These are phyloP conservation scores for Cryptotermes secundus DNA, from an alignment of 1,140 invertebrate species.

Conservation along the genomic window DNA sequence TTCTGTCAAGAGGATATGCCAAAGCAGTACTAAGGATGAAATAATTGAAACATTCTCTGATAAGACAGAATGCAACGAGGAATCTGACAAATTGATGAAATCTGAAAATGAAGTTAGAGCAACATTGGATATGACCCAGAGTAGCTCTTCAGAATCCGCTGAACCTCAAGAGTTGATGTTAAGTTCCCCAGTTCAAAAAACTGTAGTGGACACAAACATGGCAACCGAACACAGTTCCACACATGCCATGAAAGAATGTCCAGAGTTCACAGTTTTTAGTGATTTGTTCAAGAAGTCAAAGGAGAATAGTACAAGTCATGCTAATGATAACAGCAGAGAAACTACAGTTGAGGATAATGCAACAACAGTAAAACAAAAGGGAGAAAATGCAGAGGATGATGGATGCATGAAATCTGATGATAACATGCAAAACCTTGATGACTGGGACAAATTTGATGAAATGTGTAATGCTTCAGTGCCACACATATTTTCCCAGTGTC, in stretches of 20 bases:
- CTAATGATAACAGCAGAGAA: slow-evolving; percentile 43
- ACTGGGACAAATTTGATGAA: neutral
- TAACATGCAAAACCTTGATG: neutral
- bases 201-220: no score
- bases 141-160: neutral
- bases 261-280: neutral
- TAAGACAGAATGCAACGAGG: neutral
- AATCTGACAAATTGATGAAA: neutral
- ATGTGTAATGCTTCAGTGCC: neutral
- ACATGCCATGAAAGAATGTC: neutral
- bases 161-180: no score
- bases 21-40: neutral
- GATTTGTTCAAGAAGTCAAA: neutral
- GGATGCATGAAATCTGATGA: neutral
- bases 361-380: neutral
- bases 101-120: neutral
- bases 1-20: neutral
- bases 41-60: neutral
- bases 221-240: neutral
- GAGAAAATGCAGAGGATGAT: neutral
- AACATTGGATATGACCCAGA: neutral
- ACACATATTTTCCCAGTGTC: neutral
- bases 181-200: no score
- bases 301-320: neutral
- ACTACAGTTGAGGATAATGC: slow-evolving; percentile 30